Percentiles rank a stretch among this genome's conserved stretches.
Conservation (phyloP, 2,797 vertebrate genomes). For the Rhincodon typus region DNA sequence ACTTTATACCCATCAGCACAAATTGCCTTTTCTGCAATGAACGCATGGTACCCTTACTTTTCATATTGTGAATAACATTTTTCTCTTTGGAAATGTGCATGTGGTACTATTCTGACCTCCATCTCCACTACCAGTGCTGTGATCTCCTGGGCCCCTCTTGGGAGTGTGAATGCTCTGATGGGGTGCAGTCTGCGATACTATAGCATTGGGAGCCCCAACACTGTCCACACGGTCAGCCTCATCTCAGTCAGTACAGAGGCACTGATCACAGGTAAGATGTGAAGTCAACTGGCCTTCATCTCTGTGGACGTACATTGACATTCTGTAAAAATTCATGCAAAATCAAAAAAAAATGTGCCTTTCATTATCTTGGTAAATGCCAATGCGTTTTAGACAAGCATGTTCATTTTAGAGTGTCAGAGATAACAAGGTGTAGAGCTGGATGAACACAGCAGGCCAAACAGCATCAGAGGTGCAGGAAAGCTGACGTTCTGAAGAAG, state of each 20-base stretch:
- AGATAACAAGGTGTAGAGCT: too few species aligned
- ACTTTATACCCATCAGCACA: background rate
- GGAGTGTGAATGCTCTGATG: background rate
- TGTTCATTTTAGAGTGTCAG: background rate
- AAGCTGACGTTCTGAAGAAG: too few species aligned
- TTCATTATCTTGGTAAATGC: background rate
- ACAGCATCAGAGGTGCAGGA: too few species aligned
- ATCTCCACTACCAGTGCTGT: constrained; percentile 1
- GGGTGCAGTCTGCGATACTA: background rate
- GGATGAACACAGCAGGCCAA: too few species aligned
- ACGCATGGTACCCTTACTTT: too few species aligned
- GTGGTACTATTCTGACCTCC: too few species aligned
- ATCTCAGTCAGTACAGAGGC: background rate
- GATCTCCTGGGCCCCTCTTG: background rate
- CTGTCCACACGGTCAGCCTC: background rate
- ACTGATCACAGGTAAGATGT: constrained; percentile 26
- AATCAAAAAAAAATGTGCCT: background rate
- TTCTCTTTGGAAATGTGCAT: background rate
- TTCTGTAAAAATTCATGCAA: too few species aligned
- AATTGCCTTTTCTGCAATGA: background rate
- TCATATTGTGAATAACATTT: background rate
- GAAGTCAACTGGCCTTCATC: background rate
- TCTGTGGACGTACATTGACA: background rate
- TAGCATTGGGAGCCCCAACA: background rate
- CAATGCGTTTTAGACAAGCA: background rate